Conservation (phyloP, 2,888 invertebrate species). For the Torymus tubicola region DNA sequence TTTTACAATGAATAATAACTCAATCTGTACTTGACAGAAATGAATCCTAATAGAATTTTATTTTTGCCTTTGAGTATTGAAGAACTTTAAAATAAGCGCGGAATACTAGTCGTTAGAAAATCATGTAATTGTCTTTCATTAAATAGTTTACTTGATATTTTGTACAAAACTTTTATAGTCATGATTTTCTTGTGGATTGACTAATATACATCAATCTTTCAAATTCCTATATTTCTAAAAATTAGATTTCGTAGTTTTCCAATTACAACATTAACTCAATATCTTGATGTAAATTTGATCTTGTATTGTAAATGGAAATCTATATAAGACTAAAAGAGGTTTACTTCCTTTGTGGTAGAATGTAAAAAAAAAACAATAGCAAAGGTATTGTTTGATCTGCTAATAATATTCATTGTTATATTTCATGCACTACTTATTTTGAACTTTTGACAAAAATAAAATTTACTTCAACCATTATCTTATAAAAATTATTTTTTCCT, state of each 20-base stretch:
- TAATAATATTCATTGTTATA: constrained; percentile 50
- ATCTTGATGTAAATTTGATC: constrained; percentile 10
- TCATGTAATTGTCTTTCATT: constrained; percentile 53
- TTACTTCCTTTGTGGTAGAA: constrained; percentile 51
- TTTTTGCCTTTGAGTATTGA: neutral
- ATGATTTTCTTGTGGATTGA: constrained; percentile 14
- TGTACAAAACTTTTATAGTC: constrained; percentile 45
- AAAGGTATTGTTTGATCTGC: constrained; percentile 36
- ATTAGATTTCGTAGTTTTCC: constrained; percentile 23
- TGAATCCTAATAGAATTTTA: constrained; percentile 43
- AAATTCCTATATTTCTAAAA: constrained; percentile 33
- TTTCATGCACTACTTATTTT: constrained; percentile 27
- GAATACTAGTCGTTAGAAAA: constrained; percentile 55
- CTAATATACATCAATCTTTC: constrained; percentile 13
- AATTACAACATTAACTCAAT: constrained; percentile 9
- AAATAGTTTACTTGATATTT: constrained; percentile 40
- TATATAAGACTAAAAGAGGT: constrained; percentile 29
- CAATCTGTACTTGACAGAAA: constrained; percentile 20
- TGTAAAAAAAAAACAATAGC: constrained; percentile 35
- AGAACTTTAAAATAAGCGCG: constrained; percentile 34
- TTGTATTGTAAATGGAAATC: constrained; percentile 14
- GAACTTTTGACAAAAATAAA: constrained; percentile 47
- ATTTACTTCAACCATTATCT: constrained; percentile 20
- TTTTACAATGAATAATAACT: constrained; percentile 35
- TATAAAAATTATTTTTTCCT: constrained; percentile 9